A percentile compares a stretch with the other conserved stretches of the same genome.
Conservation (phyloP, 2,113 vertebrate genomes). For the Chamaea fasciata region DNA sequence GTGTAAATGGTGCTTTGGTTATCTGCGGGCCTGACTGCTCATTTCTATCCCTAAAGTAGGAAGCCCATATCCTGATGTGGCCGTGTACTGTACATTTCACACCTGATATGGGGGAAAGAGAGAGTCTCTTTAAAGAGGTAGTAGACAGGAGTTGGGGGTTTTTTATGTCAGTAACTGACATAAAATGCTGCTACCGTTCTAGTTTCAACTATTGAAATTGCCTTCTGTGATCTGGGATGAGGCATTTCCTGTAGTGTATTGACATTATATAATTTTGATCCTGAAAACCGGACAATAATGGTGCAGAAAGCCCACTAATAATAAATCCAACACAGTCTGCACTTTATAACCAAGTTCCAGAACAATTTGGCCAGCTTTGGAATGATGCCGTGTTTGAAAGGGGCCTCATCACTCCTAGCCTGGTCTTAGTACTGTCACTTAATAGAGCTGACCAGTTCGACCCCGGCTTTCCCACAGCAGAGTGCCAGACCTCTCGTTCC, state of each 20-base stretch:
- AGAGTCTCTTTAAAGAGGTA: neutral
- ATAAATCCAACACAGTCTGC: neutral
- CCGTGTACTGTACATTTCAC: neutral
- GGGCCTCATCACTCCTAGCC: neutral
- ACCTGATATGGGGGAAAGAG: neutral
- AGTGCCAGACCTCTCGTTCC: rapidly evolving
- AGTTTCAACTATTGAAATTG: neutral
- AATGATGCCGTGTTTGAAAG: neutral
- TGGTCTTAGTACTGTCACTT: neutral
- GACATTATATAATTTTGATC: neutral
- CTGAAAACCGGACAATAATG: neutral
- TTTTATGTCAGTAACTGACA: neutral
- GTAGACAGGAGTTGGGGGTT: neutral
- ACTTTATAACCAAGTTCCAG: neutral
- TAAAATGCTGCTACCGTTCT: neutral
- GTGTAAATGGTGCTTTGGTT: neutral
- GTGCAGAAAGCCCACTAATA: neutral
- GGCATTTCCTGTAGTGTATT: neutral
- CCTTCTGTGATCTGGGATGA: neutral
- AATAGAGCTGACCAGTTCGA: neutral
- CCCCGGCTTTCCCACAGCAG: rapidly evolving
- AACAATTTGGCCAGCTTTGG: neutral
- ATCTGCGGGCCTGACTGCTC: neutral
- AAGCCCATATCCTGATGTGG: neutral
- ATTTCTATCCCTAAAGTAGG: neutral